Conservation (phyloP, 2,113 vertebrate species). For the Pseudopodoces humilis region DNA sequence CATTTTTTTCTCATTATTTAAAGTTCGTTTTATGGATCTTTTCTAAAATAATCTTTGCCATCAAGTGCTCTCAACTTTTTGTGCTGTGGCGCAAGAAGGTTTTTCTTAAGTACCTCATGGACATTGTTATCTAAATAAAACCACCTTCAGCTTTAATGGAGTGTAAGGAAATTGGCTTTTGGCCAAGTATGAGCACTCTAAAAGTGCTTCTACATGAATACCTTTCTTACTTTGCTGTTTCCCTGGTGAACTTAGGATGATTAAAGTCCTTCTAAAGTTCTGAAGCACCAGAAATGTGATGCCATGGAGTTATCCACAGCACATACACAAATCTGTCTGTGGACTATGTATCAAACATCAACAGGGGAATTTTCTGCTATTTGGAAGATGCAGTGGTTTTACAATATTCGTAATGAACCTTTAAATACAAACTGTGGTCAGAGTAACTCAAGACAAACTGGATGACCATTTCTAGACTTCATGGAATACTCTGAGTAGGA, state of each 20-base stretch:
- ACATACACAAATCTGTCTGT: not conserved
- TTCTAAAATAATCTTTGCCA: not conserved
- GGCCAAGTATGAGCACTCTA: not conserved
- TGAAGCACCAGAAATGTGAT: not conserved
- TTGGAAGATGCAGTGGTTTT: not conserved
- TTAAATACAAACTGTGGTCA: not conserved
- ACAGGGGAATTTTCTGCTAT: accelerated
- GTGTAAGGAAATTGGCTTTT: not conserved
- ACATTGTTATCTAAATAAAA: not conserved
- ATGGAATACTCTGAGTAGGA: not conserved
- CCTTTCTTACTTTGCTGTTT: not conserved
- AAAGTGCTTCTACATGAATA: not conserved
- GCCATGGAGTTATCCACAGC: not conserved
- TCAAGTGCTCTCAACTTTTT: not conserved
- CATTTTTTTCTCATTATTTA: not conserved
- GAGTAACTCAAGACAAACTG: not conserved
- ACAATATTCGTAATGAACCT: not conserved
- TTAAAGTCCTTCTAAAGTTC: not conserved
- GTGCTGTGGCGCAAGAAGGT: not conserved
- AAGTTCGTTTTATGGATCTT: not conserved
- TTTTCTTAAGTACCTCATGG: not conserved
- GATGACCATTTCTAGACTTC: not conserved
- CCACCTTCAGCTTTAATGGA: not conserved
- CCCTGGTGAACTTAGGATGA: not conserved
- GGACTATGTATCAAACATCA: not conserved